These are phyloP conservation scores for Sander lucioperca DNA, from an alignment of 2,113 vertebrate species.

Conservation along the genomic window DNA sequence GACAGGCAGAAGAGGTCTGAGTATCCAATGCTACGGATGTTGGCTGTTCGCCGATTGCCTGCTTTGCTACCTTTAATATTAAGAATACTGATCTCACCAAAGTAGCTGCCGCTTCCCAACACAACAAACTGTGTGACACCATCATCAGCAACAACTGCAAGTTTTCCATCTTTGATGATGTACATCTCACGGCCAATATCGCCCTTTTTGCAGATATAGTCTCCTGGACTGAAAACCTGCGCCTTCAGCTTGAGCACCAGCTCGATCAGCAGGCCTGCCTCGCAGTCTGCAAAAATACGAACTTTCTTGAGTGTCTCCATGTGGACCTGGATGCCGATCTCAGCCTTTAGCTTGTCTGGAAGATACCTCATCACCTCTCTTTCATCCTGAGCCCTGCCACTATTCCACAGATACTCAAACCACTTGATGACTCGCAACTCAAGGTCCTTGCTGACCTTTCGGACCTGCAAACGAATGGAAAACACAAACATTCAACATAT, in stretches of 20 bases:
- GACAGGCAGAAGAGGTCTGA: slow-evolving; percentile 96
- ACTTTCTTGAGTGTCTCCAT: slow-evolving; percentile 96
- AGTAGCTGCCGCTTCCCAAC: slow-evolving; percentile 95
- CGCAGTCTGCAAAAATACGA: slow-evolving; percentile 96
- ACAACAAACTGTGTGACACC: slow-evolving; percentile 96
- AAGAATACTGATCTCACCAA: slow-evolving; percentile 98
- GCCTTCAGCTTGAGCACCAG: slow-evolving; percentile 94
- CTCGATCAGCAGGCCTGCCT: slow-evolving; percentile 95
- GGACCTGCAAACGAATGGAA: slow-evolving; percentile 76
- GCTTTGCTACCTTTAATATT: slow-evolving; percentile 99
- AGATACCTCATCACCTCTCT: slow-evolving; percentile 93
- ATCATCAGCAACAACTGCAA: slow-evolving; percentile 97
- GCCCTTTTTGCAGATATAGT: slow-evolving; percentile 98
- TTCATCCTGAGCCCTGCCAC: slow-evolving; percentile 95
- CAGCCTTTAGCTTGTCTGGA: slow-evolving; percentile 96
- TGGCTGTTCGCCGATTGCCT: slow-evolving; percentile 95
- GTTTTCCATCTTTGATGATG: slow-evolving; percentile 97
- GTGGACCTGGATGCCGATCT: slow-evolving; percentile 97
- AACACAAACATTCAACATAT: neutral
- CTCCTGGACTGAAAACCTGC: slow-evolving; percentile 95
- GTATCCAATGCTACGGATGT: slow-evolving; percentile 97
- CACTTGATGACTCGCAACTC: slow-evolving; percentile 95
- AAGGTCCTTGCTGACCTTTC: slow-evolving; percentile 95
- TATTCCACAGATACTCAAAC: slow-evolving; percentile 99
- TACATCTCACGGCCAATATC: slow-evolving; percentile 99